A percentile compares a stretch with the other conserved stretches of the same genome.
These are phyloP conservation scores for Sussaba pulchella DNA, from an alignment of 2,888 invertebrate species.

Conservation along the genomic window DNA sequence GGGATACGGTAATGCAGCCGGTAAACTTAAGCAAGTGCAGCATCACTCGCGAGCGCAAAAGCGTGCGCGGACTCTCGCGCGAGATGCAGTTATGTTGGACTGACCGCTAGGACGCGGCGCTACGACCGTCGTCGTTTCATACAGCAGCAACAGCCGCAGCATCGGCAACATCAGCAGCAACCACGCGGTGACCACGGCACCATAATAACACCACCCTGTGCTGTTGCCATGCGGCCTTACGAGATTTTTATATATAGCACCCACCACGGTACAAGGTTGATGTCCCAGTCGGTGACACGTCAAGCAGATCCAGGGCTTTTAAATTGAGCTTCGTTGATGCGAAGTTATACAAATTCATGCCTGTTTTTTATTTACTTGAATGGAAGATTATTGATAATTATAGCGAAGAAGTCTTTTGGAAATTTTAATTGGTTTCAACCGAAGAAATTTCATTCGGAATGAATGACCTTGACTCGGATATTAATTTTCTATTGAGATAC, in stretches of 20 bases:
- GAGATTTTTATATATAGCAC: conserved; percentile 63
- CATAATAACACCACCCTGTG: conserved; percentile 57
- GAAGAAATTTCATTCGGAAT: no score
- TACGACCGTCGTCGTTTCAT: conserved; percentile 48
- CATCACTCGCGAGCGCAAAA: conserved; percentile 51
- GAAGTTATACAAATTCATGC: no score
- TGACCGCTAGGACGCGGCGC: conserved; percentile 75
- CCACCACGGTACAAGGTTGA: conserved; percentile 26
- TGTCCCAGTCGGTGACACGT: conserved; percentile 34
- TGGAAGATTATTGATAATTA: no score
- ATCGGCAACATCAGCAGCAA: conserved; percentile 22
- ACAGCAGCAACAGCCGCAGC: conserved; percentile 28
- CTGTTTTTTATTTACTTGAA: no score
- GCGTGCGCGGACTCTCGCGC: conserved; percentile 65
- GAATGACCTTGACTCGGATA: no score
- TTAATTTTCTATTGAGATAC: no score
- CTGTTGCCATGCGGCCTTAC: conserved; percentile 75
- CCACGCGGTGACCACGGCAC: conserved; percentile 58
- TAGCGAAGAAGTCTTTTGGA: no score
- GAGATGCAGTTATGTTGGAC: conserved; percentile 80
- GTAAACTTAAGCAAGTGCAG: conserved; percentile 67
- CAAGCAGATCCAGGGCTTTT: neutral
- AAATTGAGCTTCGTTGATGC: neutral
- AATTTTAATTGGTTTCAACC: no score
- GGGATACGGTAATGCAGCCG: conserved; percentile 67